phyloP scores from a whole-genome alignment of 2,888 invertebrate species.

The Pocota personata region DNA sequence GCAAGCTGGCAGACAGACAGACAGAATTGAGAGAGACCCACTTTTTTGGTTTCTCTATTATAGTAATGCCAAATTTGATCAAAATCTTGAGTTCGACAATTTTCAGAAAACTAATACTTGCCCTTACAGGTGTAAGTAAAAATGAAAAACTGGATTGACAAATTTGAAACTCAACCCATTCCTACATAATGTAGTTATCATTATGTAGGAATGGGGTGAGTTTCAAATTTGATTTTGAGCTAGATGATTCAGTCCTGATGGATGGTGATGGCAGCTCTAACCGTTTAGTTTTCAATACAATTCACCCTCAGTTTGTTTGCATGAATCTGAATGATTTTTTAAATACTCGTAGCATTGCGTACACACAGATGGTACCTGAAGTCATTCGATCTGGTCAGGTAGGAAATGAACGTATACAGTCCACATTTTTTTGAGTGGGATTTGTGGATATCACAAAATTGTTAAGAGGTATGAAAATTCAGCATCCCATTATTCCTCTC shows the following conservation, averaged over 20 bases:
- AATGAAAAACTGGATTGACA: conserved; percentile 6
- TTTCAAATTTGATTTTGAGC: background rate
- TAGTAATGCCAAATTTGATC: too few species aligned
- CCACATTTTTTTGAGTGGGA: background rate
- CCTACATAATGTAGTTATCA: background rate
- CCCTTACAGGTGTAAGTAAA: too few species aligned
- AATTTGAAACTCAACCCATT: too few species aligned
- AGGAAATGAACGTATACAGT: background rate
- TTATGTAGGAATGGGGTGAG: conserved; percentile 1
- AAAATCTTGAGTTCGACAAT: too few species aligned
- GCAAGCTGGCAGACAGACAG: too few species aligned
- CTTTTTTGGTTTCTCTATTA: too few species aligned
- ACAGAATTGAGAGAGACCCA: too few species aligned
- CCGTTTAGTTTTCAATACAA: conserved; percentile 11
- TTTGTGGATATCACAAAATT: too few species aligned
- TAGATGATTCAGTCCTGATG: background rate
- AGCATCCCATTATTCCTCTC: too few species aligned
- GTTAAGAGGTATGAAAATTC: too few species aligned
- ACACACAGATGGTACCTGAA: background rate
- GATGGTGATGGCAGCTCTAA: background rate
- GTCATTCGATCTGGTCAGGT: background rate
- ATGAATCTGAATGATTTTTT: conserved; percentile 18
- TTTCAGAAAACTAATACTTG: too few species aligned
- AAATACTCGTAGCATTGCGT: background rate
- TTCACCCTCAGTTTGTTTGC: conserved; percentile 10